These are phyloP conservation scores for Coregonus ussuriensis DNA, from an alignment of 2,797 vertebrate genomes.

Conservation along the genomic window DNA sequence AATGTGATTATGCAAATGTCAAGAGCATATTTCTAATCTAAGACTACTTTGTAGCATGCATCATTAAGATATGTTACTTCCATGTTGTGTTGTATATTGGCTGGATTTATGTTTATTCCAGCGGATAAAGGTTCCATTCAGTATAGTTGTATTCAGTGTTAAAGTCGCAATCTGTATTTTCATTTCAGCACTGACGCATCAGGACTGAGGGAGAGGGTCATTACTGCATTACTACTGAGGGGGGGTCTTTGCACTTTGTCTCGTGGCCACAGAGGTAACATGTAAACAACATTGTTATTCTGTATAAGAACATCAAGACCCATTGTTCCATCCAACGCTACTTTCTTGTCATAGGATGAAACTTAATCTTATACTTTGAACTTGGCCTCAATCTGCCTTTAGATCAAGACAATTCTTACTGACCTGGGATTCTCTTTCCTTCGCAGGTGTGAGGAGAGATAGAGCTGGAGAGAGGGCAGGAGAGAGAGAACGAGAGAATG, in stretches of 20 bases:
- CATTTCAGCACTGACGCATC: too few species aligned
- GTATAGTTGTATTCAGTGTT: too few species aligned
- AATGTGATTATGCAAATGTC: too few species aligned
- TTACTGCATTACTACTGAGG: too few species aligned
- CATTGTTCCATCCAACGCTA: background rate
- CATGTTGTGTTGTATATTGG: background rate
- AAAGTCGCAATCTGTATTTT: too few species aligned
- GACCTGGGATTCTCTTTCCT: constrained; percentile 11
- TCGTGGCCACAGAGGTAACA: background rate
- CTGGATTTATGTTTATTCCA: too few species aligned
- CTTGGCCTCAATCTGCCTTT: constrained; percentile 8
- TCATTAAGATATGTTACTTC: background rate
- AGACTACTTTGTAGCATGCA: background rate
- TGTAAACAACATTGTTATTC: background rate
- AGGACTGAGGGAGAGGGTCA: too few species aligned
- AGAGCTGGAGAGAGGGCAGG: constrained; percentile 33
- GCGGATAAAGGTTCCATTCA: too few species aligned
- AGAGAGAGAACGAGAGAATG: constrained; percentile 24
- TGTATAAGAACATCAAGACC: background rate
- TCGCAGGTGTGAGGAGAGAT: constrained; percentile 44
- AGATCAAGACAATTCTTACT: background rate
- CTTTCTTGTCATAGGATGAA: constrained; percentile 34
- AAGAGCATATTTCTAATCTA: too few species aligned
- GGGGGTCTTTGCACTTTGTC: background rate
- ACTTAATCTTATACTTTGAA: constrained; percentile 22